These are phyloP conservation scores for Formica exsecta DNA, from an alignment of 1,140 invertebrate species.

Conservation along the genomic window DNA sequence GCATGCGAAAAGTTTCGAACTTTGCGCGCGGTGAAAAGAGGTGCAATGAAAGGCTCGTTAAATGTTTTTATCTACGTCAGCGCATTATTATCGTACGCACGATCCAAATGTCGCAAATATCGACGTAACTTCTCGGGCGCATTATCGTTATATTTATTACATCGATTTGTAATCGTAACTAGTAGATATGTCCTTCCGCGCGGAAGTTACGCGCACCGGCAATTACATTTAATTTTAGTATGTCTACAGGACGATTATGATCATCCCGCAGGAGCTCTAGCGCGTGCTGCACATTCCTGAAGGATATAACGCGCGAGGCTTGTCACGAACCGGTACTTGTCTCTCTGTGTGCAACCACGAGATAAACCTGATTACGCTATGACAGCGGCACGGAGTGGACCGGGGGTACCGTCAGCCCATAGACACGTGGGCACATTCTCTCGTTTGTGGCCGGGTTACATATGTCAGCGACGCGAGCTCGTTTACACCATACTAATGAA, in stretches of 20 bases:
- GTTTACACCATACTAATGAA: constrained; percentile 68
- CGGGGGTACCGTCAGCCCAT: constrained; percentile 50
- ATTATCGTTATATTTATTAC: not conserved
- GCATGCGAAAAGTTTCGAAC: constrained; percentile 44
- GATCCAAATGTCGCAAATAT: constrained; percentile 21
- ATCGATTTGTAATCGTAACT: not conserved
- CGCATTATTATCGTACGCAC: not conserved
- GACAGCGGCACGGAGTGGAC: constrained; percentile 66
- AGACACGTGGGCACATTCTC: constrained; percentile 69
- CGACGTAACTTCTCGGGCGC: not conserved
- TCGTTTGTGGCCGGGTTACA: constrained; percentile 55
- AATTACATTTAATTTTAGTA: constrained; percentile 35
- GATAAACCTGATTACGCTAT: constrained; percentile 73
- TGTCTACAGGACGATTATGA: constrained; percentile 60
- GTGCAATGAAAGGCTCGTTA: not conserved
- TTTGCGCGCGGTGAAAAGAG: not conserved
- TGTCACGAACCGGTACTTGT: constrained; percentile 64
- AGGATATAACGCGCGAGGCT: constrained; percentile 64
- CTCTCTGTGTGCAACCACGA: constrained; percentile 72
- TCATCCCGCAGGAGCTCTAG: not conserved
- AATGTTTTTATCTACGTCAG: constrained; percentile 7
- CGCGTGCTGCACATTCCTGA: constrained; percentile 62
- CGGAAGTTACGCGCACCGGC: constrained; percentile 19
- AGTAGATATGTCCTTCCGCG: not conserved
- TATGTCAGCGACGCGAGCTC: constrained; percentile 63